Conservation (phyloP, 2,113 vertebrate species). For the Lepidothrix coronata region DNA sequence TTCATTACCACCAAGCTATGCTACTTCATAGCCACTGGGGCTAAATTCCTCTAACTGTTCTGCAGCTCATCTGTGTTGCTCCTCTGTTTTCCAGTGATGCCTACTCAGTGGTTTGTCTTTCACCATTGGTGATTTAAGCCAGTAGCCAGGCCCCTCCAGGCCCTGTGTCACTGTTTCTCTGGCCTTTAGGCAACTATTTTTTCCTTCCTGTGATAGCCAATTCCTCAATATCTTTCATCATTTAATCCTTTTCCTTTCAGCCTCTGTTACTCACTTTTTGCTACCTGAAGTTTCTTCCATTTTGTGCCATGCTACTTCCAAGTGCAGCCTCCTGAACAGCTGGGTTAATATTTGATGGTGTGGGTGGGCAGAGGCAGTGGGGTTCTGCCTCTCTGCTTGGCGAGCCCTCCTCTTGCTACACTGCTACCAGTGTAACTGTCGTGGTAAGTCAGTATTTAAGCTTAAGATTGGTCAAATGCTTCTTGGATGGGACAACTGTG, state of each 20-base stretch:
- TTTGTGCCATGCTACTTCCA: not conserved
- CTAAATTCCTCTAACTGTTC: not conserved
- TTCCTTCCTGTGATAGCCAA: not conserved
- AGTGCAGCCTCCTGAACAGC: not conserved
- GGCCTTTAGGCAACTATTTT: not conserved
- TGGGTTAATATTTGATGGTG: not conserved
- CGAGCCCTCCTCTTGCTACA: not conserved
- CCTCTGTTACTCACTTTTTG: not conserved
- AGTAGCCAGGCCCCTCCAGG: not conserved
- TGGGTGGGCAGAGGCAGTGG: not conserved
- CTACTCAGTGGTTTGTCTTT: not conserved
- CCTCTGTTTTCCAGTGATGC: not conserved
- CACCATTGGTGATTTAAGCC: not conserved
- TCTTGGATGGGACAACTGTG: not conserved
- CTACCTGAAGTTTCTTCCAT: not conserved
- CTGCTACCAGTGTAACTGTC: not conserved
- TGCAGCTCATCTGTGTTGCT: not conserved
- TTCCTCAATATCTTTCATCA: not conserved
- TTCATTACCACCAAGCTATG: not conserved
- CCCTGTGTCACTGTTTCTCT: not conserved
- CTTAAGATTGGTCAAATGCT: not conserved
- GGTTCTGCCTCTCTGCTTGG: not conserved
- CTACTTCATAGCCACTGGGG: not conserved
- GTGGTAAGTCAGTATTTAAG: slow-evolving; percentile 25
- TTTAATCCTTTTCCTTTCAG: not conserved